A percentile compares a stretch with the other conserved stretches of the same genome.
Conservation (phyloP, 1,140 invertebrate genomes). For the Drosophila nikananu region DNA sequence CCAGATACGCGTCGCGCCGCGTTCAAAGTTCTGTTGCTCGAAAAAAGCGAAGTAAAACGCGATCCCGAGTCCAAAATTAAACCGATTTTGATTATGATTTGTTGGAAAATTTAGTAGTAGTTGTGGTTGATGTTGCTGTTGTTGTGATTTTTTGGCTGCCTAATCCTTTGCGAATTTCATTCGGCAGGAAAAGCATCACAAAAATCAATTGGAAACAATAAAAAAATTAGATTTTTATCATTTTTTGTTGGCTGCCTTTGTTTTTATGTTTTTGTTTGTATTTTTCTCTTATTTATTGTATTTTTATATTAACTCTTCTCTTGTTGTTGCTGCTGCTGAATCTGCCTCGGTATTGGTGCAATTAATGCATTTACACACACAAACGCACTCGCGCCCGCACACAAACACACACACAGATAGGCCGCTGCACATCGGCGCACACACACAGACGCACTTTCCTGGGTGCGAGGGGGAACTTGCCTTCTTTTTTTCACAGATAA, state of each 20-base stretch:
- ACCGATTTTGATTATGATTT: conserved; percentile 32
- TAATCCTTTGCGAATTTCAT: conserved; percentile 59
- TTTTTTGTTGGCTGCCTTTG: conserved; percentile 48
- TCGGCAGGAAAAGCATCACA: conserved; percentile 68
- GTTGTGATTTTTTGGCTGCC: conserved; percentile 29
- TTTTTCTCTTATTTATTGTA: conserved; percentile 52
- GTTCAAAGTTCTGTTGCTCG: conserved; percentile 49
- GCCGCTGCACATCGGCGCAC: conserved; percentile 26
- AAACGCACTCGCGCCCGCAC: conserved; percentile 40
- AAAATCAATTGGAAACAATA: conserved; percentile 70
- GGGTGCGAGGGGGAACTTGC: conserved; percentile 35
- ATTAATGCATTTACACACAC: conserved; percentile 80
- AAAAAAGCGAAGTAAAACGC: conserved; percentile 24
- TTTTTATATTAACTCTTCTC: conserved; percentile 35
- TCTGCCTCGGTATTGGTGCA: conserved; percentile 57
- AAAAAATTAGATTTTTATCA: conserved; percentile 72
- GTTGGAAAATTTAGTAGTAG: conserved; percentile 22
- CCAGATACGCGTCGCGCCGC: conserved; percentile 19
- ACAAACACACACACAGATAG: conserved; percentile 39
- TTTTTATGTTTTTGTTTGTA: conserved; percentile 62
- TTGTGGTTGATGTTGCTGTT: not conserved
- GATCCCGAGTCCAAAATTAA: conserved; percentile 50
- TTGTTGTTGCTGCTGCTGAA: conserved; percentile 29
- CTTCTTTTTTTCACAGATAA: conserved; percentile 40
- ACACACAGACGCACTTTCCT: conserved; percentile 20